Base-by-base conservation (phyloP, 2,113 vertebrate genomes). In the Scartelaos histophorus region DNA sequence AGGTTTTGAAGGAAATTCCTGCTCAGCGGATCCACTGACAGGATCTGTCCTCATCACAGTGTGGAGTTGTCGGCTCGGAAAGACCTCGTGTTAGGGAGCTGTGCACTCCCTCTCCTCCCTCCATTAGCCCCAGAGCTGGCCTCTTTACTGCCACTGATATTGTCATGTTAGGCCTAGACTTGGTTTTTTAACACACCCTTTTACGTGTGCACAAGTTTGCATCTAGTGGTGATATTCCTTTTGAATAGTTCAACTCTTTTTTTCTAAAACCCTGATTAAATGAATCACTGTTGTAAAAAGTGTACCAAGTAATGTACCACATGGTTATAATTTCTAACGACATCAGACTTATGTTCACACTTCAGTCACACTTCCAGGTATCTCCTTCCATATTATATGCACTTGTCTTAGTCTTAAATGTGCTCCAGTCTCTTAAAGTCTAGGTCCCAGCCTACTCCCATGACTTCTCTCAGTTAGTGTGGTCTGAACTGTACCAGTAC, bases 1-100 rank as follows among this genome's bases (percentile, higher is more conserved):
- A 88, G 87, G 83, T 88, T 86, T 86, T 76, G 82, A 34, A 87
- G 89, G 85, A 91, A 87, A 88, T 91, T 89, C 88, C 89, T 76
- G 69, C 67, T 25, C 61, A 24, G 25, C 66, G 78, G 79, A 86
- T 88, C 70, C 69, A 82, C 84, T 89, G 88, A 91, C 88, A 90
- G 90, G 78, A 88, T 85, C 87, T 91, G 89, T 92, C 90, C 84
- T 85, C 81, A 11, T 91, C 73, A 81, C 69, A 80, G 80, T 67
- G 73, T 82, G 67, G 70, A 76, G 80, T 81, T 88, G 71, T 83
- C 78, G 68, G 67, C 73, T 61, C 67, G 85, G 75, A 88, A 85
- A 77, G 74, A 83, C 76, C 67, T 70, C 19, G 71, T 84, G 89
- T 88, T 84, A 83, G 34, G 58, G 78, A 81, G 76, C 78, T 64